Evolutionary conservation across 37 sponge, comb jelly and placozoan species (phyloP).

Genomic region (Aplysina aerophoba): DNA sequence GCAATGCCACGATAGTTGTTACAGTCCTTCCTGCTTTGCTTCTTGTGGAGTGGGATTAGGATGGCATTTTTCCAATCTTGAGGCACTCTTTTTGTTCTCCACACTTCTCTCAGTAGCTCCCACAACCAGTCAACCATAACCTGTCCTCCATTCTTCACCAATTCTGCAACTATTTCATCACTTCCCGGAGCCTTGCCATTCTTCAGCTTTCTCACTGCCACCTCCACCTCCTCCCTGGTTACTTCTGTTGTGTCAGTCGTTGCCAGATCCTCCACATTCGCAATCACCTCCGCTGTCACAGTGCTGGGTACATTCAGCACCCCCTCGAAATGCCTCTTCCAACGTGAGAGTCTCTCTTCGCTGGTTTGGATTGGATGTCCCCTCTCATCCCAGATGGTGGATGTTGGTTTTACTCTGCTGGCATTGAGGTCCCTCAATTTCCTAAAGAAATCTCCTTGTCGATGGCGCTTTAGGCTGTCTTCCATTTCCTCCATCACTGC

Average conservation of each 20-base stretch:
- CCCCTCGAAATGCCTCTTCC: slow-evolving; percentile 15
- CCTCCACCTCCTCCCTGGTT: slow-evolving; percentile 28
- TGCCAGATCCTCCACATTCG: neutral
- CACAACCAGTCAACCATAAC: slow-evolving; percentile 21
- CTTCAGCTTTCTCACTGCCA: neutral
- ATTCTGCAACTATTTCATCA: slow-evolving; percentile 30
- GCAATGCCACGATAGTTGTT: slow-evolving; percentile 14
- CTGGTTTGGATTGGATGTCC: neutral
- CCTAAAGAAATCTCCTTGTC: slow-evolving; percentile 5
- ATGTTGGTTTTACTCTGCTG: slow-evolving; percentile 1
- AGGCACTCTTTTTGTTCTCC: neutral
- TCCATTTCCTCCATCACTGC: slow-evolving; percentile 12
- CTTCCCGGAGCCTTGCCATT: slow-evolving; percentile 23
- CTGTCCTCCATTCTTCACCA: slow-evolving; percentile 25
- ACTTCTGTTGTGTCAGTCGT: slow-evolving; percentile 23
- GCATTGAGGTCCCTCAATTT: slow-evolving; percentile 22
- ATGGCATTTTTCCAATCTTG: slow-evolving; percentile 19
- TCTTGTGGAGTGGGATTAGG: slow-evolving; percentile 27
- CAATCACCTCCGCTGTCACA: slow-evolving; percentile 23
- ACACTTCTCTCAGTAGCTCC: slow-evolving; percentile 24
- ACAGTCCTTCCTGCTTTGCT: slow-evolving; percentile 6
- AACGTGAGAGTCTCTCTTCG: neutral
- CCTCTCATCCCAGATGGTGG: slow-evolving; percentile 17
- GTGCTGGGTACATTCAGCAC: slow-evolving; percentile 22
- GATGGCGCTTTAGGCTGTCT: slow-evolving; percentile 14